Conservation (phyloP, 2,888 invertebrate species). For the Andrena chrysosceles region DNA sequence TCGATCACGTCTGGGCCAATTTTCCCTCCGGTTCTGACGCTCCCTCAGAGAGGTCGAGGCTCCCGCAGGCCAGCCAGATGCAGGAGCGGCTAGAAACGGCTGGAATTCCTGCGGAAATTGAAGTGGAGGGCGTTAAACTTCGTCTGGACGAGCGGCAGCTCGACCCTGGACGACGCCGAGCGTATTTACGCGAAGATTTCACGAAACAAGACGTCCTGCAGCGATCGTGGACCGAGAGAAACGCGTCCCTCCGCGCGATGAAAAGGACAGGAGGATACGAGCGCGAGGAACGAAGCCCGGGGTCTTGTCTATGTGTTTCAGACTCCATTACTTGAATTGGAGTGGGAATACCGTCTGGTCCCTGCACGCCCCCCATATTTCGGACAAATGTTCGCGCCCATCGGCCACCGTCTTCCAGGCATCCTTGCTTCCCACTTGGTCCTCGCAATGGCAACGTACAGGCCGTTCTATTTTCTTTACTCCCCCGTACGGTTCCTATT, state of each 20-base stretch:
- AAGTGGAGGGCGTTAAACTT: constrained; percentile 26
- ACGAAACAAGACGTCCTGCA: constrained; percentile 15
- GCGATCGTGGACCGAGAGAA: background rate
- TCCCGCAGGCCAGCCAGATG: background rate
- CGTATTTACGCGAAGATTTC: constrained; percentile 15
- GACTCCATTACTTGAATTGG: constrained; percentile 83
- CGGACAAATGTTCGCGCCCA: constrained; percentile 74
- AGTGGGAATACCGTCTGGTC: constrained; percentile 81
- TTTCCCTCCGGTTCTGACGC: background rate
- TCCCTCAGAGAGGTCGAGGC: background rate
- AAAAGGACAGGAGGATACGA: constrained; percentile 72
- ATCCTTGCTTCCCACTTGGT: background rate
- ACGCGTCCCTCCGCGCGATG: constrained; percentile 19
- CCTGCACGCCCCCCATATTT: constrained; percentile 80
- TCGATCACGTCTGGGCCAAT: constrained; percentile 10
- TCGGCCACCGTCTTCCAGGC: constrained; percentile 44
- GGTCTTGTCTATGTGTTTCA: constrained; percentile 70
- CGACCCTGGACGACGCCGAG: background rate
- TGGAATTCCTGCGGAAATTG: constrained; percentile 23
- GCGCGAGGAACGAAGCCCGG: background rate
- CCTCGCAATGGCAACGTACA: constrained; percentile 23
- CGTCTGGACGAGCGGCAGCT: background rate
- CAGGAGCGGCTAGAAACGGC: background rate
- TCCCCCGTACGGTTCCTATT: constrained; percentile 10
- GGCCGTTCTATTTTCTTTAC: constrained; percentile 32